phyloP scores from a whole-genome alignment of 2,888 invertebrate species.

The Pseudeuparius sepicola region DNA sequence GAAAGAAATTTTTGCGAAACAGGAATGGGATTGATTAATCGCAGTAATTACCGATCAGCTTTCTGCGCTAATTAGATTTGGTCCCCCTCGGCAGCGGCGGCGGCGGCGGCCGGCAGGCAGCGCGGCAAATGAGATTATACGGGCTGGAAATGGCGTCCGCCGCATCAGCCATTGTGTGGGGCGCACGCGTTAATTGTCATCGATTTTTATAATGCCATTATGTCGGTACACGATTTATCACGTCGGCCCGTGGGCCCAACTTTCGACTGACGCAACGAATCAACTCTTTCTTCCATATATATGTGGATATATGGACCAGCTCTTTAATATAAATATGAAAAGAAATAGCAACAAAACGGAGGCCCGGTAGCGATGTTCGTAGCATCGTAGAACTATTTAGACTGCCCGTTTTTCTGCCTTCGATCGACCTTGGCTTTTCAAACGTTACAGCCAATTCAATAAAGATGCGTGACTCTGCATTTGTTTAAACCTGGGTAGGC shows the following conservation, averaged over 20 bases:
- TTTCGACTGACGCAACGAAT: too few species aligned
- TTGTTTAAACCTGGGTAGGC: too few species aligned
- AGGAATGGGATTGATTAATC: slow-evolving; percentile 47
- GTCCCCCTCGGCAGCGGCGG: slow-evolving; percentile 29
- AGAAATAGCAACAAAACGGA: too few species aligned
- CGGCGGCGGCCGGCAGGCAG: slow-evolving; percentile 26
- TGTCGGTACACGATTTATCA: slow-evolving; percentile 41
- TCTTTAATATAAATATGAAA: too few species aligned
- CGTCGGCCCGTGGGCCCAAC: slow-evolving; percentile 30
- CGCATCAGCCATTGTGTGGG: slow-evolving; percentile 31
- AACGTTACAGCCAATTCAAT: too few species aligned
- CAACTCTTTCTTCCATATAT: too few species aligned
- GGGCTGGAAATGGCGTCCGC: slow-evolving; percentile 41
- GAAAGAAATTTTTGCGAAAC: slow-evolving; percentile 35
- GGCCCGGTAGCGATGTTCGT: too few species aligned
- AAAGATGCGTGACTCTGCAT: too few species aligned
- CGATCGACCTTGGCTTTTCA: too few species aligned
- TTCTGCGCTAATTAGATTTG: slow-evolving; percentile 41
- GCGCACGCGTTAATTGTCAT: slow-evolving; percentile 43
- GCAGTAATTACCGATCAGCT: slow-evolving; percentile 47
- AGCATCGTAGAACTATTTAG: too few species aligned
- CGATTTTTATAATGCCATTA: slow-evolving; percentile 42
- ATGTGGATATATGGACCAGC: too few species aligned
- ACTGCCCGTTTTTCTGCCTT: too few species aligned
- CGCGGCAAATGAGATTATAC: slow-evolving; percentile 42